These are phyloP conservation scores for Vidua chalybeata DNA, from an alignment of 2,113 vertebrate genomes.

Conservation along the genomic window DNA sequence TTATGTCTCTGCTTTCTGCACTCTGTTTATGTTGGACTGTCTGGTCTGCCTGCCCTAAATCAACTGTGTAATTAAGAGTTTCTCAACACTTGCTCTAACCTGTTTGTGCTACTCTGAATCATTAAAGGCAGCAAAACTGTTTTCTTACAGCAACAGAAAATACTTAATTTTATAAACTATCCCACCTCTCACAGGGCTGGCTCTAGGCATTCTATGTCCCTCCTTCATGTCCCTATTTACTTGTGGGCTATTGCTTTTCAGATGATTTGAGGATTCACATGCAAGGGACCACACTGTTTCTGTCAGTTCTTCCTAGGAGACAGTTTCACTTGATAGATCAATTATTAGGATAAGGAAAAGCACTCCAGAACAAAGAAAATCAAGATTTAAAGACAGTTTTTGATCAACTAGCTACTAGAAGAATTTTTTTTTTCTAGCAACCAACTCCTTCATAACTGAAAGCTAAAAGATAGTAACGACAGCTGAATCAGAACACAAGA, in stretches of 20 bases:
- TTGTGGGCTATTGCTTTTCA: background rate
- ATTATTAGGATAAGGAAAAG: background rate
- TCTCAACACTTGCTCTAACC: slow-evolving; percentile 34
- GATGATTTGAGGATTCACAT: background rate
- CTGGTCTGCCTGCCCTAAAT: background rate
- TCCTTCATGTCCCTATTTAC: background rate
- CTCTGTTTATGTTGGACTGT: background rate
- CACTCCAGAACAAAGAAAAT: background rate
- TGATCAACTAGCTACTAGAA: background rate
- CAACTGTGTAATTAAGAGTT: slow-evolving; percentile 21
- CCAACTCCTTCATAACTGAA: background rate
- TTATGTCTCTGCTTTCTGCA: background rate
- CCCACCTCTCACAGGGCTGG: background rate
- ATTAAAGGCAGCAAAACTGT: slow-evolving; percentile 13
- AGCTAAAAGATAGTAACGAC: background rate
- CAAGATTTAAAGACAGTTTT: background rate
- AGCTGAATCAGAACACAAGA: background rate
- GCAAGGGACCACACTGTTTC: background rate
- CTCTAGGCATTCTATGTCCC: background rate
- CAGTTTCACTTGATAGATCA: background rate
- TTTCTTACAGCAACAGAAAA: background rate
- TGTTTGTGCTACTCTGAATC: slow-evolving; percentile 42
- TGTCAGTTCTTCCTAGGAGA: background rate
- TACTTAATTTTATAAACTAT: background rate
- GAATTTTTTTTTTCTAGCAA: background rate